Percentiles rank a stretch among this genome's conserved stretches.
Evolutionary conservation across 2,888 invertebrate species (phyloP).

Genomic region (Cephus runcator): DNA sequence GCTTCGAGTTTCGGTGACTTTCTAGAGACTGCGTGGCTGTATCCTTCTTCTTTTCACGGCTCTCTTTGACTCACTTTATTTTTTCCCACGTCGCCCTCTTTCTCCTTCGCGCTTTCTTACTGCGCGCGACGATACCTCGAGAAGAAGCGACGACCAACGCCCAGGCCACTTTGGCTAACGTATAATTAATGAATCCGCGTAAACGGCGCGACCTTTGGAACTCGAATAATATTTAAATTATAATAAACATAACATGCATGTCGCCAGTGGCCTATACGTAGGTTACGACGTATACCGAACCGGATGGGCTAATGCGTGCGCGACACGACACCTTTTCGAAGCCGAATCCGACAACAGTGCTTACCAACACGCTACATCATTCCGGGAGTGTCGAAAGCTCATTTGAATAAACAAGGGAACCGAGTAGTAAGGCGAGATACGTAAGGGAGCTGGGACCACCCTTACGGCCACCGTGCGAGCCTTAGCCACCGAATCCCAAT

Average conservation of each 20-base stretch:
- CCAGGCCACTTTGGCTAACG: not conserved
- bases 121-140: not conserved
- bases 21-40: slow-evolving; percentile 27
- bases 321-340: slow-evolving; percentile 30
- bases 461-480: slow-evolving; percentile 1
- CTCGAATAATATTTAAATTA: slow-evolving; percentile 24
- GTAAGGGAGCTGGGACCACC: slow-evolving; percentile 17
- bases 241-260: slow-evolving; percentile 27
- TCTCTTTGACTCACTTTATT: not conserved
- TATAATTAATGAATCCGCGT: slow-evolving; percentile 11
- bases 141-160: not conserved
- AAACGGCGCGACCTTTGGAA: slow-evolving; percentile 14
- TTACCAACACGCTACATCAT: slow-evolving; percentile 29
- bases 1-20: slow-evolving; percentile 34
- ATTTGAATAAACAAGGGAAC: slow-evolving; percentile 37
- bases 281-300: slow-evolving; percentile 20
- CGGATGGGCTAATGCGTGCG: slow-evolving; percentile 29
- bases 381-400: slow-evolving; percentile 37
- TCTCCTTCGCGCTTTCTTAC: not conserved
- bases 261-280: not conserved
- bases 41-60: not conserved
- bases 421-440: not conserved
- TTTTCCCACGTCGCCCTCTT: not conserved
- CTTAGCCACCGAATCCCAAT: slow-evolving; percentile 3
- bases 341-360: slow-evolving; percentile 21